Percentiles rank a stretch among this genome's conserved stretches.
Evolutionary conservation across 2,797 vertebrate species (phyloP).

Genomic region (Sebastes dallii): DNA sequence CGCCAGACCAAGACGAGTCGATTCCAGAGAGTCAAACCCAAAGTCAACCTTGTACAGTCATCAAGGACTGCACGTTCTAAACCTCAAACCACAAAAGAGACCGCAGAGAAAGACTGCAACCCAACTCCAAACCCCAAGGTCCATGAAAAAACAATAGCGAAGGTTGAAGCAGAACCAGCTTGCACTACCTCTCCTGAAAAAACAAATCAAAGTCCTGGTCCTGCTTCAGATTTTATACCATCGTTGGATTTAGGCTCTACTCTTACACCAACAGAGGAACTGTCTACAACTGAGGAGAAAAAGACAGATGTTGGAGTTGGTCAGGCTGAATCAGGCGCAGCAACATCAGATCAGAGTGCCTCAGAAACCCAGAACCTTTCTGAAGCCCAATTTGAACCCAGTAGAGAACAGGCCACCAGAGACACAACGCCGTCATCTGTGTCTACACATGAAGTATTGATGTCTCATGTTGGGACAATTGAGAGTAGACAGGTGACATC

Average conservation of each 20-base stretch:
- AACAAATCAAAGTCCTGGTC: background rate
- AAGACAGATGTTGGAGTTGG: too few relatives aligned
- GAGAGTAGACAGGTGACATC: background rate
- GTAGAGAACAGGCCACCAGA: background rate
- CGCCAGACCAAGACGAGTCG: background rate
- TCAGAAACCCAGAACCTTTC: constrained; percentile 35
- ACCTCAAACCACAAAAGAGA: constrained; percentile 1
- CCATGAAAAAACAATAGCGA: background rate
- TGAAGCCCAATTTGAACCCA: constrained; percentile 51
- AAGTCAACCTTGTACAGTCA: constrained; percentile 7
- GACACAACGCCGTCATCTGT: background rate
- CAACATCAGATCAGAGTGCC: background rate
- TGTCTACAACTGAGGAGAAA: background rate
- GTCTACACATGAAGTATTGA: background rate
- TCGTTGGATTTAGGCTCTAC: background rate
- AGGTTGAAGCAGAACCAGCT: background rate
- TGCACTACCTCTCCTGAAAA: background rate
- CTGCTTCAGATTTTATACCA: background rate
- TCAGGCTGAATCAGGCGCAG: background rate
- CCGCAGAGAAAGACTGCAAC: background rate
- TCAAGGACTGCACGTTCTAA: constrained; percentile 32
- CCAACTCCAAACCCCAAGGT: background rate
- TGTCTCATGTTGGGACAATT: background rate
- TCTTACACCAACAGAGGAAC: background rate
- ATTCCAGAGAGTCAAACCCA: constrained; percentile 43